A percentile compares a stretch with the other conserved stretches of the same genome.
These are phyloP conservation scores for Mus minutoides DNA, from an alignment of 2,797 vertebrate species.

Conservation along the genomic window DNA sequence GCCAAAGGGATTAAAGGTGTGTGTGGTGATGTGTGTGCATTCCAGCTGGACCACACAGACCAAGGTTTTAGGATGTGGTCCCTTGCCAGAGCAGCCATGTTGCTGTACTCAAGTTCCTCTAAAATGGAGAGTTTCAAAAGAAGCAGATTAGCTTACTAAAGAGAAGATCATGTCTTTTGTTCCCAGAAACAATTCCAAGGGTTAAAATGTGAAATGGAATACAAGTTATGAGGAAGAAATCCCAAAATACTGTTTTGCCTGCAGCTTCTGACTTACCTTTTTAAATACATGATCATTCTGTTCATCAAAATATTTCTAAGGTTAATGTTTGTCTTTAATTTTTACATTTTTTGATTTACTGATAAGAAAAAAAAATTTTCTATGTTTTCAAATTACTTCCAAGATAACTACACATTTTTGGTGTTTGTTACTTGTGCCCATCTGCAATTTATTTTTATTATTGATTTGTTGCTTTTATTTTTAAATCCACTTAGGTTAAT, in stretches of 20 bases:
- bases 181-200: neutral
- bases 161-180: neutral
- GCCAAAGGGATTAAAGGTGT: neutral
- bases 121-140: conserved; percentile 49
- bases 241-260: neutral
- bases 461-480: neutral
- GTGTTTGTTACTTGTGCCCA: neutral
- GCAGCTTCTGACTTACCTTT: neutral
- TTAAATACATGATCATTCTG: neutral
- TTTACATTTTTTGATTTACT: neutral
- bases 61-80: neutral
- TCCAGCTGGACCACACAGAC: neutral
- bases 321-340: neutral
- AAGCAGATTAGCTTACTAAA: neutral
- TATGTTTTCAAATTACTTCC: neutral
- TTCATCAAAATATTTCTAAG: neutral
- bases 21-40: neutral
- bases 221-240: neutral
- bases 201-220: conserved; percentile 33
- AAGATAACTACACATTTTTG: neutral
- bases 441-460: conserved; percentile 30
- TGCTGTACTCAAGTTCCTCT: neutral
- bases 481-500: neutral
- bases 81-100: neutral
- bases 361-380: neutral